phyloP scores from a whole-genome alignment of 2,797 vertebrate species.

The Discoglossus pictus region DNA sequence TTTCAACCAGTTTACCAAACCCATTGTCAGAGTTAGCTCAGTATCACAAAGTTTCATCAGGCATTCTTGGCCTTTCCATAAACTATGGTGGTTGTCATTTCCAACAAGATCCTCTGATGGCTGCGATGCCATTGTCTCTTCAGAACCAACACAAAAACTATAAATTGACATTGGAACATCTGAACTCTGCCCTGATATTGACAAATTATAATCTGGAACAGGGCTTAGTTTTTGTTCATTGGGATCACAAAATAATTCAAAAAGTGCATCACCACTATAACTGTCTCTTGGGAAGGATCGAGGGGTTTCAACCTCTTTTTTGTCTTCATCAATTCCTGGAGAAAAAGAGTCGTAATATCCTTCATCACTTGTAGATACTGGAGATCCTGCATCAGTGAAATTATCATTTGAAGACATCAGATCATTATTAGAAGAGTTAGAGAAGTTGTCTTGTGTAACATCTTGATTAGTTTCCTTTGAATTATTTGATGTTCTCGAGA shows the following conservation, averaged over 20 bases:
- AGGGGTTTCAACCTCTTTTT: constrained; percentile 64
- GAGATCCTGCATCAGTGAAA: constrained; percentile 69
- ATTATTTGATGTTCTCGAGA: constrained; percentile 32
- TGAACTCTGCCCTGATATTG: constrained; percentile 68
- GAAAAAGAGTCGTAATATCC: constrained; percentile 83
- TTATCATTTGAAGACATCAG: constrained; percentile 66
- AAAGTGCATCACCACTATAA: constrained; percentile 83
- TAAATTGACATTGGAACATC: constrained; percentile 80
- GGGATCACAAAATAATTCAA: constrained; percentile 80
- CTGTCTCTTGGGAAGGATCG: constrained; percentile 75
- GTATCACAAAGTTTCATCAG: constrained; percentile 83
- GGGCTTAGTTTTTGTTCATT: constrained; percentile 65
- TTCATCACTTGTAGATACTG: constrained; percentile 78
- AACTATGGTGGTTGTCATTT: constrained; percentile 76
- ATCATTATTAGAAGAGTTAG: constrained; percentile 59
- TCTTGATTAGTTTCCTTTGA: constrained; percentile 47
- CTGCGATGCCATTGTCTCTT: constrained; percentile 78
- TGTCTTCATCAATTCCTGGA: constrained; percentile 73
- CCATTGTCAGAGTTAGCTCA: constrained; percentile 81
- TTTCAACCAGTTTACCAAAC: constrained; percentile 80
- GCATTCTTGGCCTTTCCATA: constrained; percentile 83
- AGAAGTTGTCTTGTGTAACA: constrained; percentile 23
- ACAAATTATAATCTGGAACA: constrained; percentile 69
- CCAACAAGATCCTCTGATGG: constrained; percentile 71
- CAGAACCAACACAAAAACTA: constrained; percentile 80